Conservation (phyloP, 2,113 vertebrate species). For the Cavia aperea region DNA sequence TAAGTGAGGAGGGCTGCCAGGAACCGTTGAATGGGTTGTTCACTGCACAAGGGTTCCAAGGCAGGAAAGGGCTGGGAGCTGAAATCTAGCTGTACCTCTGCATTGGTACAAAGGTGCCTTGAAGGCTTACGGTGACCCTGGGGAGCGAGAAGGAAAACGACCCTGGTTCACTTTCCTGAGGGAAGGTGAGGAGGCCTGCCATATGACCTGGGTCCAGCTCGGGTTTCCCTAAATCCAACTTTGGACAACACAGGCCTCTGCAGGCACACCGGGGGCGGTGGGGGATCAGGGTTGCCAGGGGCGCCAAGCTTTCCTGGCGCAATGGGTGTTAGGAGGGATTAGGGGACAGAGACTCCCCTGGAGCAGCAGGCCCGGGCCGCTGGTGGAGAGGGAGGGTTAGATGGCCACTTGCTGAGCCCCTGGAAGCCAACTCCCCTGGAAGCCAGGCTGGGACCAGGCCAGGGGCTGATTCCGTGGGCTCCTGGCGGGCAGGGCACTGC, state of each 20-base stretch:
- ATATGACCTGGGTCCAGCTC: neutral
- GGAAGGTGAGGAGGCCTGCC: neutral
- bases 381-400: neutral
- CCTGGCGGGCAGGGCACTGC: neutral
- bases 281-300: constrained; percentile 78
- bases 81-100: neutral
- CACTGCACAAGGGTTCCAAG: neutral
- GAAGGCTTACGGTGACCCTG: neutral
- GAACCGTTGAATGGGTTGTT: neutral
- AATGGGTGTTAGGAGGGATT: constrained; percentile 73
- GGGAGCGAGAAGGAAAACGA: neutral
- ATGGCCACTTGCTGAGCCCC: neutral
- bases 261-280: constrained; percentile 31
- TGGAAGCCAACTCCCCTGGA: neutral
- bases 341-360: constrained; percentile 39
- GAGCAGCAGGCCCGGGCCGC: neutral
- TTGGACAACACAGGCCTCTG: constrained; percentile 15
- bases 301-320: constrained; percentile 62
- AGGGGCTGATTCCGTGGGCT: neutral
- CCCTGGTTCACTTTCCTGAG: neutral
- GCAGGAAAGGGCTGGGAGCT: neutral
- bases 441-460: neutral
- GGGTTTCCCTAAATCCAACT: constrained; percentile 61
- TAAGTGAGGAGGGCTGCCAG: neutral
- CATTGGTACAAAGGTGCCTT: neutral